phyloP scores from a whole-genome alignment of 2,888 invertebrate genomes.

The Doris montereyensis region DNA sequence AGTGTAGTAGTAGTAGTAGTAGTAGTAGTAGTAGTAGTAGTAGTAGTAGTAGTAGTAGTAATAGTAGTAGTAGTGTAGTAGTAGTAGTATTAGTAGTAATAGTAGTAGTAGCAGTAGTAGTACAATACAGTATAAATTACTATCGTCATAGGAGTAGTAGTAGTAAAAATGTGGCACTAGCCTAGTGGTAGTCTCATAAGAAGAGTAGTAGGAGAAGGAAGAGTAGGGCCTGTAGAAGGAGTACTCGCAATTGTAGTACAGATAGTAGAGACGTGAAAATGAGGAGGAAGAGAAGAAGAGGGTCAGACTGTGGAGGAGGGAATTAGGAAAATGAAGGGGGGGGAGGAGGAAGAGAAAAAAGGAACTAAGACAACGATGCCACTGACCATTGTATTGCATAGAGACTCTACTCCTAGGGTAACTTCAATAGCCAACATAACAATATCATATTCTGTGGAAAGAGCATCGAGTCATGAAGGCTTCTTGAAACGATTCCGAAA shows the following conservation, averaged over 20 bases:
- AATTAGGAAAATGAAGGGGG: too few species aligned
- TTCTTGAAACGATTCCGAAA: too few species aligned
- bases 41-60: neutral
- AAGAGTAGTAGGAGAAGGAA: neutral
- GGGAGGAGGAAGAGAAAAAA: too few species aligned
- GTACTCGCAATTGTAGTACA: neutral
- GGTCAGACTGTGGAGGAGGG: too few species aligned
- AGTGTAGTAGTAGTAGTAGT: neutral
- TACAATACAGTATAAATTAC: neutral
- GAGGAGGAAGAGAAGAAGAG: constrained; percentile 4
- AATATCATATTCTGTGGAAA: too few species aligned
- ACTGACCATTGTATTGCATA: too few species aligned
- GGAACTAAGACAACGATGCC: too few species aligned
- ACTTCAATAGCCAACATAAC: too few species aligned
- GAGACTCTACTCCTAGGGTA: too few species aligned
- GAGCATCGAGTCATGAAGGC: too few species aligned
- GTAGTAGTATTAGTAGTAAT: constrained; percentile 8
- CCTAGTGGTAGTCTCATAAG: neutral
- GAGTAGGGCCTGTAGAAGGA: neutral
- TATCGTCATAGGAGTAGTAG: neutral
- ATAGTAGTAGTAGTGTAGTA: neutral
- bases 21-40: neutral
- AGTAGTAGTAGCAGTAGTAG: neutral
- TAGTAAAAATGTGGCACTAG: too few species aligned
- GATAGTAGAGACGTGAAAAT: neutral